Evolutionary conservation across 2,113 vertebrate species (phyloP).

Genomic region (Erinaceus europaeus): DNA sequence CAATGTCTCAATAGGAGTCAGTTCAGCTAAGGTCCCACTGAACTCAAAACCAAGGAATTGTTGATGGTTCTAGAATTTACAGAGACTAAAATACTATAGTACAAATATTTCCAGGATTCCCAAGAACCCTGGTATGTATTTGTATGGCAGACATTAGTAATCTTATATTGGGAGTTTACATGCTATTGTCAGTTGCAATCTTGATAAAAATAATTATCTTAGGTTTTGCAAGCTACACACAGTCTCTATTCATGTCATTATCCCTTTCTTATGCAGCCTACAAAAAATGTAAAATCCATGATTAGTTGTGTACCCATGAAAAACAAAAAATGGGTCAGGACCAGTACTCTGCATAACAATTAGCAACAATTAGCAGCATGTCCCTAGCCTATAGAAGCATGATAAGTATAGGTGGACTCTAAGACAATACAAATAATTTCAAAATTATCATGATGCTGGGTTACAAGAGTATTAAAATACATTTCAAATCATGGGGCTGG

Average conservation of each 20-base stretch:
- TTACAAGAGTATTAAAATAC: background rate
- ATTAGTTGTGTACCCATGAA: background rate
- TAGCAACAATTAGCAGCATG: too few relatives aligned
- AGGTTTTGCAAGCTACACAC: background rate
- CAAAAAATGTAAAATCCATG: background rate
- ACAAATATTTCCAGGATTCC: background rate
- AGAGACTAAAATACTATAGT: background rate
- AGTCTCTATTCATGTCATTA: background rate
- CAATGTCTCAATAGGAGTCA: background rate
- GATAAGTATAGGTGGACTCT: background rate
- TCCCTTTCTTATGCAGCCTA: background rate
- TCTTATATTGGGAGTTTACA: background rate
- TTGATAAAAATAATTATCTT: background rate
- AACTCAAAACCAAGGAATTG: background rate
- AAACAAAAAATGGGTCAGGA: background rate
- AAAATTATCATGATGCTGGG: background rate
- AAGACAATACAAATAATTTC: background rate
- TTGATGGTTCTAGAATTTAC: background rate
- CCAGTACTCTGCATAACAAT: background rate
- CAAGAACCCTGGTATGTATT: background rate
- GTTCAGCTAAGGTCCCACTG: background rate
- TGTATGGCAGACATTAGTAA: background rate
- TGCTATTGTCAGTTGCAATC: background rate
- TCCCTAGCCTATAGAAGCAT: rapidly evolving
- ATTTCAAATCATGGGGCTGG: background rate